Evolutionary conservation across 2,113 vertebrate species (phyloP).

Genomic region (Protobothrops flavoviridis): DNA sequence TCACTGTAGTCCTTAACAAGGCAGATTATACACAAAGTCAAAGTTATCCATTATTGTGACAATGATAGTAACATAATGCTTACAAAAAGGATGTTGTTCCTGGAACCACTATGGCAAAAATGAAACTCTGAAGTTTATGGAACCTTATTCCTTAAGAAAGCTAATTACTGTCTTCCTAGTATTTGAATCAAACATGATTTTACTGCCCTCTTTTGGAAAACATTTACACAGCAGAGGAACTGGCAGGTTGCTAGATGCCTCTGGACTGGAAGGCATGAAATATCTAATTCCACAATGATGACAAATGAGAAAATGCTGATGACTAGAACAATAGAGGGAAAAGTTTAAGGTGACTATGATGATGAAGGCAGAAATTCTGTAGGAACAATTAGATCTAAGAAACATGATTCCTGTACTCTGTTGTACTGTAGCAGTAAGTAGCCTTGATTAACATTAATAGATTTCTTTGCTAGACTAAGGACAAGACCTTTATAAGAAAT

Average conservation of each 20-base stretch:
- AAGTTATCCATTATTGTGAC: background rate
- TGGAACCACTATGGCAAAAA: background rate
- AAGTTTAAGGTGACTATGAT: background rate
- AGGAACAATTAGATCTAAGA: background rate
- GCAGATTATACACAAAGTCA: background rate
- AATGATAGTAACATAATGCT: background rate
- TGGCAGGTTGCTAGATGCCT: background rate
- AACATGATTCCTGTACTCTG: background rate
- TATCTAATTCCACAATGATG: background rate
- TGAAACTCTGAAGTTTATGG: background rate
- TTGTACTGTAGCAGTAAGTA: background rate
- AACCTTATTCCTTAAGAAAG: background rate
- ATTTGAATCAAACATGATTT: conserved; percentile 12
- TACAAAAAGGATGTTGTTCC: background rate
- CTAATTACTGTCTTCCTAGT: background rate
- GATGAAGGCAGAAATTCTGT: background rate
- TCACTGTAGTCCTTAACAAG: background rate
- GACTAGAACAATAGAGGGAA: background rate
- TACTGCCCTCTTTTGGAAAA: conserved; percentile 68
- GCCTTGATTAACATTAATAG: background rate
- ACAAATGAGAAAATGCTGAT: background rate
- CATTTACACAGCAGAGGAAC: background rate
- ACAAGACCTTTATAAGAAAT: background rate
- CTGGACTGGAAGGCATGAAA: conserved; percentile 13
- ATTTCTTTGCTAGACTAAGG: background rate